Percentiles rank a stretch among this genome's conserved stretches.
Evolutionary conservation across 2,888 invertebrate species (phyloP).

Genomic region (Ditula angustiorana): DNA sequence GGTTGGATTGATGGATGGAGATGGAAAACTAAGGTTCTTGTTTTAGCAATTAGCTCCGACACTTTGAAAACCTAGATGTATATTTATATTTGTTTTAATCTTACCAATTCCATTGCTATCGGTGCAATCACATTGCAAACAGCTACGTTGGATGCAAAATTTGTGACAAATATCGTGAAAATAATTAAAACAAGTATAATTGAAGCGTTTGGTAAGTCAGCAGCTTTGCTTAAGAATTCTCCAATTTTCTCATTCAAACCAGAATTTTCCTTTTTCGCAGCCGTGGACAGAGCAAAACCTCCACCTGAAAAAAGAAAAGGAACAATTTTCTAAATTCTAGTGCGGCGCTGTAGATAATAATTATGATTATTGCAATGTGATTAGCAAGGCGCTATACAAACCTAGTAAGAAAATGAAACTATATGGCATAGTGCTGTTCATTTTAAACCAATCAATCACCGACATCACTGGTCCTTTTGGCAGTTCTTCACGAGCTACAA

Average conservation of each 20-base stretch:
- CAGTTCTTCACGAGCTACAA: constrained; percentile 48
- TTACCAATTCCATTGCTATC: constrained; percentile 70
- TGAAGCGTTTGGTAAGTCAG: constrained; percentile 11
- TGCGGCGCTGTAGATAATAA: no score
- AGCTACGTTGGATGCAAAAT: constrained; percentile 72
- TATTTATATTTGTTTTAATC: constrained; percentile 21
- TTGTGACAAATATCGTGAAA: constrained; percentile 63
- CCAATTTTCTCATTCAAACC: constrained; percentile 39
- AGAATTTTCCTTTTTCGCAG: constrained; percentile 31
- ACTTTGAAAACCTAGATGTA: no score
- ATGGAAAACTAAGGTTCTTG: no score
- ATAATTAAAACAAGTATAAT: constrained; percentile 45
- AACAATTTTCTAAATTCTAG: not conserved
- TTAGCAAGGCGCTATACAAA: constrained; percentile 46
- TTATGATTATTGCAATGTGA: not conserved
- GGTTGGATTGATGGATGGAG: no score
- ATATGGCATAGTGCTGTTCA: constrained; percentile 55
- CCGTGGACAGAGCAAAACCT: constrained; percentile 41
- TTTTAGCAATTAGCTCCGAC: no score
- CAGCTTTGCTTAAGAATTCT: not conserved
- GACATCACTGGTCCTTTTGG: constrained; percentile 53
- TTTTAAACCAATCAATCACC: constrained; percentile 49
- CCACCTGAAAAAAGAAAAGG: constrained; percentile 29
- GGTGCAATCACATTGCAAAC: constrained; percentile 68
- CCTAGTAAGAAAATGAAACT: constrained; percentile 72